Percentiles rank a stretch among this genome's conserved stretches.
phyloP scores from a whole-genome alignment of 2,888 invertebrate species.

The Tachystola acroxantha region DNA sequence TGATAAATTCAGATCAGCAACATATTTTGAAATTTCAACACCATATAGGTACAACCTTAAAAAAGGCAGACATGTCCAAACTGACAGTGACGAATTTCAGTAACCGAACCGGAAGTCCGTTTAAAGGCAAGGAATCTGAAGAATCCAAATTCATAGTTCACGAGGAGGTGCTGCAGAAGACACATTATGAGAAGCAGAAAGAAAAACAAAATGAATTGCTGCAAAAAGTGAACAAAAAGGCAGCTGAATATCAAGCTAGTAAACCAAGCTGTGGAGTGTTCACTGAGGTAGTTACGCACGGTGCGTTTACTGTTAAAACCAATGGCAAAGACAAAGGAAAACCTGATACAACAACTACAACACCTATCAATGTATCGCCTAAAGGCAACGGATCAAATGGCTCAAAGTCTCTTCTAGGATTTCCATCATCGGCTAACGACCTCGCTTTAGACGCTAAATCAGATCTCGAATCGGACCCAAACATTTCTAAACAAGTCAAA shows the following conservation, averaged over 20 bases:
- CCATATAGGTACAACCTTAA: conserved; percentile 27
- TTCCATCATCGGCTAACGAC: conserved; percentile 69
- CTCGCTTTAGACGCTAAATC: conserved; percentile 66
- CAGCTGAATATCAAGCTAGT: conserved; percentile 58
- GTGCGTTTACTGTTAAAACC: conserved; percentile 59
- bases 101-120: conserved; percentile 45
- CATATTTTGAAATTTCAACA: conserved; percentile 31
- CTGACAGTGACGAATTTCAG: conserved; percentile 56
- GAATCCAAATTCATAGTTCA: conserved; percentile 34
- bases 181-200: conserved; percentile 52
- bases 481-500: conserved; percentile 59
- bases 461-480: conserved; percentile 65
- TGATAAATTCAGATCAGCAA: conserved; percentile 42
- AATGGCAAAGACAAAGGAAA: conserved; percentile 40
- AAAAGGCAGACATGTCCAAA: conserved; percentile 52
- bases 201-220: conserved; percentile 59
- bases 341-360: conserved; percentile 29
- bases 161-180: conserved; percentile 54
- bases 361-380: conserved; percentile 18
- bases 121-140: conserved; percentile 8
- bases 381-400: conserved; percentile 34
- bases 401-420: conserved; percentile 56
- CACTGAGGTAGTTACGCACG: conserved; percentile 66
- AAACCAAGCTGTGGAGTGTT: conserved; percentile 66
- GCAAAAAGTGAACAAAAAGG: conserved; percentile 60